Evolutionary conservation across 2,113 vertebrate species (phyloP).

Genomic region (Uria lomvia): DNA sequence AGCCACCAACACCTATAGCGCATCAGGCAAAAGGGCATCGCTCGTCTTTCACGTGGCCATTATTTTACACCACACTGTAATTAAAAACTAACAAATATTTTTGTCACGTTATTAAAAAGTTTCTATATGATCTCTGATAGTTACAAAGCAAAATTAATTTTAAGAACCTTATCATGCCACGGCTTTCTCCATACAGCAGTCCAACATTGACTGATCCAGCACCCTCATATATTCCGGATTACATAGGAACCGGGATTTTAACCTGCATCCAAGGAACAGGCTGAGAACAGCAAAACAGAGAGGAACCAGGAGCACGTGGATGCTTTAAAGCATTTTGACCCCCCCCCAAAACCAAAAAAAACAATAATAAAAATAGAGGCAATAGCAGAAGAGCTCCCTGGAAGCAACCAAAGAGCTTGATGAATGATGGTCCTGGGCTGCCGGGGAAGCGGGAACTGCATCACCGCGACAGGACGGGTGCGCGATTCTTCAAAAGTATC

Average conservation of each 20-base stretch:
- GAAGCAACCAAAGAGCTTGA: rapidly evolving
- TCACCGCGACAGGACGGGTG: rapidly evolving
- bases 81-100: not conserved
- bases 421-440: rapidly evolving
- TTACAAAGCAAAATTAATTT: not conserved
- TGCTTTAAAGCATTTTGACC: not conserved
- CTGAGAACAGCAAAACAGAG: not conserved
- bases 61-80: not conserved
- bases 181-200: not conserved
- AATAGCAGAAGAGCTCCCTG: not conserved
- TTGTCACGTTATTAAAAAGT: not conserved
- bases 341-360: not conserved
- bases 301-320: rapidly evolving
- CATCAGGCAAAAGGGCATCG: rapidly evolving
- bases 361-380: not conserved
- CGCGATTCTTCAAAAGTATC: not conserved
- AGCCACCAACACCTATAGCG: not conserved
- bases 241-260: not conserved
- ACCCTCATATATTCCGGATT: rapidly evolving
- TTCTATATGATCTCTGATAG: rapidly evolving
- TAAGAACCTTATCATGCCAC: rapidly evolving
- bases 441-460: not conserved
- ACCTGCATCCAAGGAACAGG: not conserved
- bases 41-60: not conserved
- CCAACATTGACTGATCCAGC: not conserved